phyloP scores from a whole-genome alignment of 2,113 vertebrate species.

The Malurus melanocephalus region DNA sequence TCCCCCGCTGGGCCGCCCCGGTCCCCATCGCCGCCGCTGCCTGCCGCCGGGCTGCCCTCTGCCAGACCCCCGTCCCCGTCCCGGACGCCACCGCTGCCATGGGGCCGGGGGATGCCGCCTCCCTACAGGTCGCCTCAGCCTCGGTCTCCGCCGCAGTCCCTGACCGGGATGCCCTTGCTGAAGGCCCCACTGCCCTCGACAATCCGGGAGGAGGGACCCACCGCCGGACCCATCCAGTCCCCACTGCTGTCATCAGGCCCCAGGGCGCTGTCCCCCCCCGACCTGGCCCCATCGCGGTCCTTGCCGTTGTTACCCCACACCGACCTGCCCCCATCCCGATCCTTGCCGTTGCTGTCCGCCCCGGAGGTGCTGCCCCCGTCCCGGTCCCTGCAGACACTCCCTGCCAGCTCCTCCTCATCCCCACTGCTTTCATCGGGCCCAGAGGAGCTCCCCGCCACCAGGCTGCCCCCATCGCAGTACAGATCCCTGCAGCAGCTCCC shows the following conservation, averaged over 20 bases:
- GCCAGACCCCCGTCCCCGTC: not conserved
- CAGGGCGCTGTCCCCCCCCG: not conserved
- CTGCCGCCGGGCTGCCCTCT: not conserved
- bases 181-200: not conserved
- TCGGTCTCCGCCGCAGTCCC: not conserved
- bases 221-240: not conserved
- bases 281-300: not conserved
- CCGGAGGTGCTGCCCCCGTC: not conserved
- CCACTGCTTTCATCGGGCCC: not conserved
- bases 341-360: not conserved
- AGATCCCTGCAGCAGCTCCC: conserved; percentile 34
- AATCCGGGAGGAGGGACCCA: not conserved
- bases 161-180: not conserved
- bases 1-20: not conserved
- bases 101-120: not conserved
- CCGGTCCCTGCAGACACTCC: not conserved
- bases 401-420: not conserved
- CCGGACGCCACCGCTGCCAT: not conserved
- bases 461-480: not conserved
- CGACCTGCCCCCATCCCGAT: not conserved
- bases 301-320: not conserved
- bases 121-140: not conserved
- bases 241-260: not conserved
- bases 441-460: not conserved
- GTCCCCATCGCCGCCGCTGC: not conserved